Conservation (phyloP, 92 coral and sea anemone species). For the Umimayanthus kanabou region DNA sequence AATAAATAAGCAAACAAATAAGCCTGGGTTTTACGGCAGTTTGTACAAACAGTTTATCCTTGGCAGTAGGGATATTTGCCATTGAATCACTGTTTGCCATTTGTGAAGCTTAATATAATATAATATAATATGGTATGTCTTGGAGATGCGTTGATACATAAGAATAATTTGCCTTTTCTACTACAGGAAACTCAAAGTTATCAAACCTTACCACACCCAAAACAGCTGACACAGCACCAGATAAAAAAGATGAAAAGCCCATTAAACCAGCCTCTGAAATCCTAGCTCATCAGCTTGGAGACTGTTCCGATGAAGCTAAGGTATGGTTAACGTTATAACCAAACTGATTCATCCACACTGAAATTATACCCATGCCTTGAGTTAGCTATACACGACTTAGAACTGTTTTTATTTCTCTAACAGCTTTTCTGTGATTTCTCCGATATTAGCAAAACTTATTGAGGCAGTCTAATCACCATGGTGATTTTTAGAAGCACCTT, state of each 20-base stretch:
- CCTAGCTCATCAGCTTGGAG: slow-evolving; percentile 17
- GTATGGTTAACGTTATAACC: background rate
- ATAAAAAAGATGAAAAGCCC: background rate
- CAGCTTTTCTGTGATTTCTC: no score
- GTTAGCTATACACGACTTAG: background rate
- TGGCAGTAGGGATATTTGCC: no score
- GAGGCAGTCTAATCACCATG: no score
- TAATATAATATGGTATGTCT: no score
- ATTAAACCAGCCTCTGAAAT: slow-evolving; percentile 20
- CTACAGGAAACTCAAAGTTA: background rate
- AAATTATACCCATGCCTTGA: background rate
- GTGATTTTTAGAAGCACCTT: no score
- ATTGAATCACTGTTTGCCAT: no score
- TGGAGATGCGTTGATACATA: no score
- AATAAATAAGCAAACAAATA: no score
- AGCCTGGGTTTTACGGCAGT: no score
- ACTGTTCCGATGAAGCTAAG: slow-evolving; percentile 19
- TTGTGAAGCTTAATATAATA: no score
- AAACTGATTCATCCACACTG: background rate
- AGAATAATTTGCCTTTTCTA: background rate
- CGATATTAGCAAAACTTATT: no score
- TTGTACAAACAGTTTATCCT: no score
- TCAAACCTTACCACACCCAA: background rate
- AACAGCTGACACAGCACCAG: background rate
- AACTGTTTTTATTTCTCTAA: background rate